Conservation (phyloP, 1,140 invertebrate genomes). For the Trinorchestia longiramus region DNA sequence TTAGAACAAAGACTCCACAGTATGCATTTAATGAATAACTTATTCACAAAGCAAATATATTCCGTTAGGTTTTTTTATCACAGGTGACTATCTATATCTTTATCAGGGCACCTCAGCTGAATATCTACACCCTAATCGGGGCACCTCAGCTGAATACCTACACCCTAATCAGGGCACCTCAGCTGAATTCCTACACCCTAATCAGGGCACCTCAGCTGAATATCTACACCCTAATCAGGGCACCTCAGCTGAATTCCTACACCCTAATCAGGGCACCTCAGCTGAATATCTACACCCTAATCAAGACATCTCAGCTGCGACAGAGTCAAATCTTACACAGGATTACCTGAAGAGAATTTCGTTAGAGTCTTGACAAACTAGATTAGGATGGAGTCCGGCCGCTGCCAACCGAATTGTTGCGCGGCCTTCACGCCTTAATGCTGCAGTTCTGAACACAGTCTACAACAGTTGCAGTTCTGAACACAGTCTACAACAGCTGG, state of each 20-base stretch:
- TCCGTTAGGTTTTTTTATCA: background rate
- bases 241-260: background rate
- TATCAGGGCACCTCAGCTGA: background rate
- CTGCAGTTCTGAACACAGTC: background rate
- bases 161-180: background rate
- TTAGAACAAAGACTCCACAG: no score
- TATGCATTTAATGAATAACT: no score
- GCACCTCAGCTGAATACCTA: background rate
- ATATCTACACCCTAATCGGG: background rate
- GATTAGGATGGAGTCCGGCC: slow-evolving; percentile 20
- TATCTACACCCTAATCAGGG: background rate
- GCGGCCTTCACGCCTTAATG: background rate
- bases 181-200: background rate
- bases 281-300: background rate
- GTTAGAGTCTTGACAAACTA: slow-evolving; percentile 50
- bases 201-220: background rate
- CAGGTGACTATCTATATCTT: background rate
- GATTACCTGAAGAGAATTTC: slow-evolving; percentile 42
- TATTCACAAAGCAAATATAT: no score
- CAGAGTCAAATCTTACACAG: background rate
- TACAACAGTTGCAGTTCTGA: background rate
- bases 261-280: background rate
- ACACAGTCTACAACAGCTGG: background rate
- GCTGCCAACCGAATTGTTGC: slow-evolving; percentile 36
- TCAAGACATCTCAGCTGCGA: background rate